Percentiles rank a stretch among this genome's conserved stretches.
Evolutionary conservation across 2,113 vertebrate species (phyloP).

Genomic region (Lophura nycthemera): DNA sequence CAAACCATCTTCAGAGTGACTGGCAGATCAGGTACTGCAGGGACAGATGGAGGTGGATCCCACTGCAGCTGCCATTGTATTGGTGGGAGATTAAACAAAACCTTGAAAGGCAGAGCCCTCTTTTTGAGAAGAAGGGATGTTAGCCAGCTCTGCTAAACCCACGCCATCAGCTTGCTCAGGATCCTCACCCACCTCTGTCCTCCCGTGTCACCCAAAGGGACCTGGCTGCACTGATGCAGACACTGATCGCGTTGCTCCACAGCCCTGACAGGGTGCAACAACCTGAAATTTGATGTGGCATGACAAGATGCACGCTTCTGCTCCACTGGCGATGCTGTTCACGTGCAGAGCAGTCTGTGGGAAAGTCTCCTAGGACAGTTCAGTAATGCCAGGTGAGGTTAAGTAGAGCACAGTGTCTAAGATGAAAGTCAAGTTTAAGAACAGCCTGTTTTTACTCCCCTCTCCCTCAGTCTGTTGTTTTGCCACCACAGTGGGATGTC

Average conservation of each 20-base stretch:
- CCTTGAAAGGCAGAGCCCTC: background rate
- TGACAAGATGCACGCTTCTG: background rate
- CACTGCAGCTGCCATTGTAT: background rate
- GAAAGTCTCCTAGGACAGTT: background rate
- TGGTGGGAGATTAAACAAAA: background rate
- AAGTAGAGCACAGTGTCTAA: background rate
- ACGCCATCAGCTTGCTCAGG: rapidly evolving
- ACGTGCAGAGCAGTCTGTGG: background rate
- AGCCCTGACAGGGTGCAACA: background rate
- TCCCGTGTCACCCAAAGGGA: rapidly evolving
- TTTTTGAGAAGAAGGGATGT: background rate
- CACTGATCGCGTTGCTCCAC: background rate
- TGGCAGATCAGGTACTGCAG: background rate
- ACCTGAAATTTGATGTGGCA: background rate
- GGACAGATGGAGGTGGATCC: rapidly evolving
- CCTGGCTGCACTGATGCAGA: background rate
- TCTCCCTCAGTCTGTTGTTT: background rate
- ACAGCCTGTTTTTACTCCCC: background rate
- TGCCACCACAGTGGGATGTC: rapidly evolving
- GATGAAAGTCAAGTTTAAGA: conserved; percentile 16
- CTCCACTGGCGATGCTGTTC: background rate
- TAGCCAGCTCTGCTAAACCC: background rate
- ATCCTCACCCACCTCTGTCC: background rate
- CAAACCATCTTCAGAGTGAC: background rate
- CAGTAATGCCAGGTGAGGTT: background rate